Conservation (phyloP, 2,888 invertebrate genomes). For the Microctonus hyperodae region DNA sequence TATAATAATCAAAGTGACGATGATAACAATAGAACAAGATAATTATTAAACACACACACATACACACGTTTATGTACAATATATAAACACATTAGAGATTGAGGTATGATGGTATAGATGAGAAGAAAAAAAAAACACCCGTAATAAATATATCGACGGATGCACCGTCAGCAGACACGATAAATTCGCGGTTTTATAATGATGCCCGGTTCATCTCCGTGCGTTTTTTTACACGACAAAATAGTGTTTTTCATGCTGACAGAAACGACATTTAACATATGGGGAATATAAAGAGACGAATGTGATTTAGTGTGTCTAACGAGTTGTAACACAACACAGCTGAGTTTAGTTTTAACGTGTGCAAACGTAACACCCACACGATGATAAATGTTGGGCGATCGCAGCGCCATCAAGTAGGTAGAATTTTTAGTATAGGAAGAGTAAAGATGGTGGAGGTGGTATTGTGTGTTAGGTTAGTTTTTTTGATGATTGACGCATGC, state of each 20-base stretch:
- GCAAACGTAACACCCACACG: conserved; percentile 19
- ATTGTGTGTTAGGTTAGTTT: too few species aligned
- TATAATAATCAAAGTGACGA: neutral
- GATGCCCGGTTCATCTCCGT: conserved; percentile 6
- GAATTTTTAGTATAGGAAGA: neutral
- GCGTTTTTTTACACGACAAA: conserved; percentile 14
- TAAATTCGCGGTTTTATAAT: conserved; percentile 2
- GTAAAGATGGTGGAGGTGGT: too few species aligned
- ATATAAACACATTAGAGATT: too few species aligned
- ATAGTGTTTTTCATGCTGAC: conserved; percentile 24
- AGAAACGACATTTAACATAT: conserved; percentile 16
- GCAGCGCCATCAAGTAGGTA: neutral
- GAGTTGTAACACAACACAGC: conserved; percentile 6
- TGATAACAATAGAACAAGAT: neutral
- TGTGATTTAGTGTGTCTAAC: conserved; percentile 5
- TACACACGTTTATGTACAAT: neutral
- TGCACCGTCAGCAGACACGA: conserved; percentile 15
- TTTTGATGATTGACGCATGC: too few species aligned
- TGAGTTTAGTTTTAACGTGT: conserved; percentile 9
- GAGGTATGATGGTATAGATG: neutral
- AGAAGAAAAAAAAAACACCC: neutral
- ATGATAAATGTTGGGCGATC: neutral
- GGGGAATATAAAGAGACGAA: neutral
- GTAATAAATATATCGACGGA: conserved; percentile 5
- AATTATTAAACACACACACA: neutral